These are phyloP conservation scores for Sipha maydis DNA, from an alignment of 2,888 invertebrate genomes.

Conservation along the genomic window DNA sequence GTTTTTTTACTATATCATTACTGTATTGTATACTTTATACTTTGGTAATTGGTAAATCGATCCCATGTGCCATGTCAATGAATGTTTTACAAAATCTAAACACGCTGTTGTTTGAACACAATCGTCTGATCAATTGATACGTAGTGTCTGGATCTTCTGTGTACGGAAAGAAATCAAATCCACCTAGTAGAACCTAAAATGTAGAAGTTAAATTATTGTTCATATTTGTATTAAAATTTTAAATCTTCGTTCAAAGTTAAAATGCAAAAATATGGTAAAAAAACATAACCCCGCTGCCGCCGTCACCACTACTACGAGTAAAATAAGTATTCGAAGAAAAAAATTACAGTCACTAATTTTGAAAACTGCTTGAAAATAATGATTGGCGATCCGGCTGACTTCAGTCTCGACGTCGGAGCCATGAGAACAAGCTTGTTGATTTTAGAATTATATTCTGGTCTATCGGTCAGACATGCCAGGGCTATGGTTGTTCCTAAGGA, in stretches of 20 bases:
- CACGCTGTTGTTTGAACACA: conserved; percentile 37
- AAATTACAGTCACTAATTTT: neutral
- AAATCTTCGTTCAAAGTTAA: too few species aligned
- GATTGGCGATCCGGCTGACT: conserved; percentile 2
- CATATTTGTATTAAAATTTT: neutral
- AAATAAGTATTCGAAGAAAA: too few species aligned
- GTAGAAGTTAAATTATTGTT: neutral
- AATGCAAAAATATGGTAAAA: too few species aligned
- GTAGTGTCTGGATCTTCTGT: conserved; percentile 62
- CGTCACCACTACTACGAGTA: too few species aligned
- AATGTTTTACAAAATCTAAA: conserved; percentile 19
- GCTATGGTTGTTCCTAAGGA: conserved; percentile 63
- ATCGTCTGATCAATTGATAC: conserved; percentile 54
- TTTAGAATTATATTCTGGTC: conserved; percentile 63
- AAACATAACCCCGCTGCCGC: too few species aligned
- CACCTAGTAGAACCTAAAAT: conserved; percentile 58
- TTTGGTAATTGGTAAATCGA: conserved; percentile 54
- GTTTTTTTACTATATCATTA: neutral
- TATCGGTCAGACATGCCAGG: conserved; percentile 61
- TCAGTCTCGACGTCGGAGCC: conserved; percentile 63
- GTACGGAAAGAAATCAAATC: conserved; percentile 61
- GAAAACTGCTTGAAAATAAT: neutral
- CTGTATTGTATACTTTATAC: conserved; percentile 34
- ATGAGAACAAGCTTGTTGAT: conserved; percentile 63
- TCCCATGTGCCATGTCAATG: conserved; percentile 48